A percentile compares a stretch with the other conserved stretches of the same genome.
These are phyloP conservation scores for Tachycineta bicolor DNA, from an alignment of 2,113 vertebrate species.

Conservation along the genomic window DNA sequence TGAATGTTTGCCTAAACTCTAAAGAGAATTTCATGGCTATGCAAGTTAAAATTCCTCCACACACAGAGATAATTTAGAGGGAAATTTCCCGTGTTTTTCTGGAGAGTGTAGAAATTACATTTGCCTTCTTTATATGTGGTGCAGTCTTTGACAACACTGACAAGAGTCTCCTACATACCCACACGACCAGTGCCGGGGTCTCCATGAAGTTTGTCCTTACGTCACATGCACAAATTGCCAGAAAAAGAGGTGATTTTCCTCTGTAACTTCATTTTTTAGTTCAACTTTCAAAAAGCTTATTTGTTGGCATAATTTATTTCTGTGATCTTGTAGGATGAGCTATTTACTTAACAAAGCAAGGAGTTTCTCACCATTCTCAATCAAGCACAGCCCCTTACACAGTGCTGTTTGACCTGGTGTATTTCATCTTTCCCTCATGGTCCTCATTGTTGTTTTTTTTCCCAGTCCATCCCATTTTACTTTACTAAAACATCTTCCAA, in stretches of 20 bases:
- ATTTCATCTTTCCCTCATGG: neutral
- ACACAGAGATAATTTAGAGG: neutral
- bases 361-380: neutral
- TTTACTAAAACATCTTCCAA: neutral
- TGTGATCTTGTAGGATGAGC: neutral
- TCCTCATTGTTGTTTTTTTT: neutral
- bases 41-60: slow-evolving; percentile 14
- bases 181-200: neutral
- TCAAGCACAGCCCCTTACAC: neutral
- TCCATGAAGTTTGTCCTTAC: neutral
- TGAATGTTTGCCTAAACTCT: slow-evolving; percentile 6
- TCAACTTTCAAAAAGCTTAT: neutral
- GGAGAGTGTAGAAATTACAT: neutral
- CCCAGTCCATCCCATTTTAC: neutral
- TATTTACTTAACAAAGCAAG: neutral
- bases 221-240: accelerated
- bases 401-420: neutral
- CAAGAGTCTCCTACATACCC: neutral
- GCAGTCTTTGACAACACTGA: neutral
- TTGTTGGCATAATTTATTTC: neutral
- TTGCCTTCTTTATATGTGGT: neutral
- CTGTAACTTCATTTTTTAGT: neutral
- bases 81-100: neutral
- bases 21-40: neutral
- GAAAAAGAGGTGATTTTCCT: neutral